Percentiles rank a stretch among this genome's conserved stretches.
Conservation (phyloP, 2,797 vertebrate genomes). For the Coendou prehensilis region DNA sequence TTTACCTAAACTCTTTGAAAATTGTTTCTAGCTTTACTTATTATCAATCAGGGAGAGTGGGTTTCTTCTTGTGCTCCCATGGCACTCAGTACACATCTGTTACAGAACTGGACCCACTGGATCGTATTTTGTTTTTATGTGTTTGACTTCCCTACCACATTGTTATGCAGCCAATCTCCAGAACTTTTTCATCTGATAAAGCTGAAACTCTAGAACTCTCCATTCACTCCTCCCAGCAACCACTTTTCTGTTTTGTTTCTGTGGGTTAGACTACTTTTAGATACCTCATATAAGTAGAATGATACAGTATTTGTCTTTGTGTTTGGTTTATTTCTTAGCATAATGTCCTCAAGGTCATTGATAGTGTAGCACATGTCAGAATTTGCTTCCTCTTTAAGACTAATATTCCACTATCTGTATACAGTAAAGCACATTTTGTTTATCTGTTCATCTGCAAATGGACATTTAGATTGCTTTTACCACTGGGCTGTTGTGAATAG, state of each 20-base stretch:
- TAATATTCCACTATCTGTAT: neutral
- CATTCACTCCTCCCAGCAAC: too few relatives aligned
- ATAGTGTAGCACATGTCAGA: neutral
- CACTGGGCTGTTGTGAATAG: neutral
- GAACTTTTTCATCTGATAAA: slow-evolving; percentile 1
- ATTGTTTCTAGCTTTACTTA: slow-evolving; percentile 18
- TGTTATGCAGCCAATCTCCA: neutral
- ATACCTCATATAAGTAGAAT: neutral
- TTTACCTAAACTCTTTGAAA: slow-evolving; percentile 51
- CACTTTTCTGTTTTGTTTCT: neutral
- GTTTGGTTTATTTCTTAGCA: slow-evolving; percentile 23
- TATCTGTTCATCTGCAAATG: neutral
- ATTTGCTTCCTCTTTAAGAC: neutral
- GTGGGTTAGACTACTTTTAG: neutral
- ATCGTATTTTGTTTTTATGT: slow-evolving; percentile 28
- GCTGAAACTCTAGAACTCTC: neutral
- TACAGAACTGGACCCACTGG: neutral
- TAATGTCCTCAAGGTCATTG: neutral
- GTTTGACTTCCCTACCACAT: neutral
- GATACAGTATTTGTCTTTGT: neutral
- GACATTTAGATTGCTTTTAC: neutral
- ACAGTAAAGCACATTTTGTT: neutral
- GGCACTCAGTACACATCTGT: neutral
- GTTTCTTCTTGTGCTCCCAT: neutral
- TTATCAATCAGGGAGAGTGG: neutral